Conservation (phyloP, 2,113 vertebrate species). For the Clinocottus analis region DNA sequence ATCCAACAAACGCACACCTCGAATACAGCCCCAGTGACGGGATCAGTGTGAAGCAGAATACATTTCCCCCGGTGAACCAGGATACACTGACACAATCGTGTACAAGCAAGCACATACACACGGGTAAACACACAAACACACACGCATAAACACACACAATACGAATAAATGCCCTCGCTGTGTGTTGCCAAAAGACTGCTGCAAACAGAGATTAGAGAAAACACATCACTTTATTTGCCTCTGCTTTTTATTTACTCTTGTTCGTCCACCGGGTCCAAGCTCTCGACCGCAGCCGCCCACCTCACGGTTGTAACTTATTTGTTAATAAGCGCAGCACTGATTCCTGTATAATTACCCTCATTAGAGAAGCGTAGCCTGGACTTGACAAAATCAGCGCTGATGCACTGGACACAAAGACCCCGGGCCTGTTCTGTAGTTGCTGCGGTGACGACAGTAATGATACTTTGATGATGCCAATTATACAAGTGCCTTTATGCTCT, state of each 20-base stretch:
- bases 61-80: slow-evolving; percentile 41
- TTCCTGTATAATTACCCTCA: slow-evolving; percentile 64
- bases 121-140: slow-evolving; percentile 35
- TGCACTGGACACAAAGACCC: slow-evolving; percentile 56
- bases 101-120: slow-evolving; percentile 25
- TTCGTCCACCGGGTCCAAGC: neutral
- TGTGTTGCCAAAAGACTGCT: slow-evolving; percentile 54
- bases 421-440: slow-evolving; percentile 13
- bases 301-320: neutral
- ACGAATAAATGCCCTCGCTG: slow-evolving; percentile 47
- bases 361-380: slow-evolving; percentile 46
- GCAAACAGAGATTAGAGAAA: slow-evolving; percentile 79
- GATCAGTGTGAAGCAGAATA: slow-evolving; percentile 43
- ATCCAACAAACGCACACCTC: slow-evolving; percentile 14
- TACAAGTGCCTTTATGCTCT: slow-evolving; percentile 33
- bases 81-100: slow-evolving; percentile 6
- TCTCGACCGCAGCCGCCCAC: neutral
- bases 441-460: slow-evolving; percentile 61
- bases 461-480: slow-evolving; percentile 71
- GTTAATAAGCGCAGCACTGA: slow-evolving; percentile 26
- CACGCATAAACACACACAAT: slow-evolving; percentile 33
- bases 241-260: slow-evolving; percentile 66
- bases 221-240: slow-evolving; percentile 73
- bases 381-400: slow-evolving; percentile 52
- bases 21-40: slow-evolving; percentile 21